phyloP scores from a whole-genome alignment of 1,140 invertebrate species.

The Habropoda laboriosa region DNA sequence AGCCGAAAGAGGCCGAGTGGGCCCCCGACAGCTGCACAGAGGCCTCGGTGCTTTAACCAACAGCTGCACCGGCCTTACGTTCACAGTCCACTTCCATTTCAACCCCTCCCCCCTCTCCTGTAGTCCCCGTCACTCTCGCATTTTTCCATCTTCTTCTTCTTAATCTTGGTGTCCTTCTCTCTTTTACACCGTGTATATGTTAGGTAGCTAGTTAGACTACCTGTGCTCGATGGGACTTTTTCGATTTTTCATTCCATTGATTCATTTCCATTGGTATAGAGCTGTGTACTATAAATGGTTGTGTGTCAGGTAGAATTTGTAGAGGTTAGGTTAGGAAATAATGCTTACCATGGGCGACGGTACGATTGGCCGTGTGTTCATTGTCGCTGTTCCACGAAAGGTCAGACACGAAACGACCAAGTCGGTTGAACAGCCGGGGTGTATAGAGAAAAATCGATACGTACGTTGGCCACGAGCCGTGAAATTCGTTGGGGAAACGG shows the following conservation, averaged over 20 bases:
- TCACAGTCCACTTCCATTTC: constrained; percentile 70
- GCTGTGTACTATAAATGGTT: neutral
- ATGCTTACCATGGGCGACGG: too few species aligned
- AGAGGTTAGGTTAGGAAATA: neutral
- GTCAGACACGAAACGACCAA: constrained; percentile 23
- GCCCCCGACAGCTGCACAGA: constrained; percentile 71
- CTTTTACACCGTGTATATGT: neutral
- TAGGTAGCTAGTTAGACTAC: neutral
- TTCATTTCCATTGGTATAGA: neutral
- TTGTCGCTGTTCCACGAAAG: constrained; percentile 33
- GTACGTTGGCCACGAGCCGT: constrained; percentile 62
- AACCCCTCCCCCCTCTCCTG: constrained; percentile 10
- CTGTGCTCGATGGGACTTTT: constrained; percentile 24
- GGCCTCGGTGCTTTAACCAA: constrained; percentile 76
- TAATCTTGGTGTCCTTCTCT: constrained; percentile 6
- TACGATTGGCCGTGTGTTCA: constrained; percentile 1
- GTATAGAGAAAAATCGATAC: constrained; percentile 69
- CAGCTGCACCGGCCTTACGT: constrained; percentile 72
- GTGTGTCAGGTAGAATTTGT: constrained; percentile 6
- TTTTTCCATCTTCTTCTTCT: neutral
- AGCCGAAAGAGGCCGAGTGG: constrained; percentile 52
- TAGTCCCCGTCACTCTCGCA: constrained; percentile 8
- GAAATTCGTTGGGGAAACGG: constrained; percentile 21
- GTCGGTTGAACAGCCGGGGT: constrained; percentile 12
- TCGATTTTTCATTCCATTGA: too few species aligned